Base-by-base conservation (phyloP, 2,113 vertebrate species). In the Grallaria varia region DNA sequence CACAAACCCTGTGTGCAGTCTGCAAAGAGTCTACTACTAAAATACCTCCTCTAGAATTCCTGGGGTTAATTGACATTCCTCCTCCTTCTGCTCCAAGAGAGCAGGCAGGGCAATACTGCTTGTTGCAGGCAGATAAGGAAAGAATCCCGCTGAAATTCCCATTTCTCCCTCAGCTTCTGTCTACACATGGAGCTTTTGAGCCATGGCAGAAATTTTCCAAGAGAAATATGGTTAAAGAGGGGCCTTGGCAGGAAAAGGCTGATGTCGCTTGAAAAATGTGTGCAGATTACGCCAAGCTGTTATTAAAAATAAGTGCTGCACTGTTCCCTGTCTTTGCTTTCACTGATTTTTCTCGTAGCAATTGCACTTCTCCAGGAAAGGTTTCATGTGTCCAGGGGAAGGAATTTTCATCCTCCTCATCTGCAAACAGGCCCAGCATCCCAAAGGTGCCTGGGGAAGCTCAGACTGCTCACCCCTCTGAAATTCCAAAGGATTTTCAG, bases 211-310 rank as follows among this genome's bases (percentile, higher is more conserved):
- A 59, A 62, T 50, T 91, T 91, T 94, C 71, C 53, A 45, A 69
- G 89, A 89, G 77, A 82, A 95, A 79, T 53, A 58, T 0, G 49
- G 67, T 72, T 92, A 49, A 82, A 73, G 89, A 56, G 6, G 28
- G 80, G 74, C 78, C 67, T 76, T 95, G 96, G 96, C 94, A 97
- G 95, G 78, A 82, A 95, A 95, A 95, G 93, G 84, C 94, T 79
- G 42, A 66, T 30, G 66, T 22, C 0, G 4, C 55, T 73, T 87
- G 87, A 76, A 86, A 94, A 93, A 79, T 69, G 87, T 85, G 93
- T 95, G 81, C 42, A 40, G 89, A 91, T 91, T 73, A 91, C 1
- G 27, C 91, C 94, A 95, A 94, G 89, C 93, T 95, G 95, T 91
- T 90, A 84, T 95, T 87, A 92, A 77, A 95, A 95, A 89, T 68